Evolutionary conservation across 2,113 vertebrate species (phyloP).

Genomic region (Hirundichthys speculiger): DNA sequence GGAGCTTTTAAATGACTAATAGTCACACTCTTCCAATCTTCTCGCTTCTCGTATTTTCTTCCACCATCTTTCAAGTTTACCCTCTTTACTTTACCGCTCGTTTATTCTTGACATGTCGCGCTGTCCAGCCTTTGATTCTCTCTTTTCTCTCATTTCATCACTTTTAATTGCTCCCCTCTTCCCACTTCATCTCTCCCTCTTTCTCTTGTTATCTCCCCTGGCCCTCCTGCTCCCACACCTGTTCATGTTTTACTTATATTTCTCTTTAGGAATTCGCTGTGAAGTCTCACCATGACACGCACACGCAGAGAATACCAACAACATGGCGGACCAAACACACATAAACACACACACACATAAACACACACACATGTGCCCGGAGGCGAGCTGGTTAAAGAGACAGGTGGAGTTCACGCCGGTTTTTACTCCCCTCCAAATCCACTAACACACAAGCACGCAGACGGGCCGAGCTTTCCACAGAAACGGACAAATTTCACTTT

Average conservation of each 20-base stretch:
- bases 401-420: constrained; percentile 20
- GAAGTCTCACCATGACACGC: constrained; percentile 36
- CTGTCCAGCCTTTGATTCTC: neutral
- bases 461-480: neutral
- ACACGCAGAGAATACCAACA: constrained; percentile 44
- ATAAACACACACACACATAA: constrained; percentile 5
- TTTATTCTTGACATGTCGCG: neutral
- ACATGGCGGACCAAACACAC: constrained; percentile 24
- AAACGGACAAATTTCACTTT: too few species aligned
- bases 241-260: constrained; percentile 72
- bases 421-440: neutral
- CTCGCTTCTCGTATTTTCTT: neutral
- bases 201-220: constrained; percentile 2
- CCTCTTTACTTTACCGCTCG: too few species aligned
- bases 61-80: neutral
- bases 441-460: constrained; percentile 3
- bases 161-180: neutral
- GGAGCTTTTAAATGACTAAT: neutral
- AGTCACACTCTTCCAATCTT: too few species aligned
- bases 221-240: constrained; percentile 33
- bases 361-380: constrained; percentile 27
- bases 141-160: constrained; percentile 1
- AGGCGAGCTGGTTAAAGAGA: constrained; percentile 51
- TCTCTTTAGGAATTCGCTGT: constrained; percentile 59
- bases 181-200: constrained; percentile 7